Evolutionary conservation across 2,113 vertebrate species (phyloP), one percentile per base, ranked within the genome.

Genomic region (Sinocyclocheilus rhinocerous): DNA sequence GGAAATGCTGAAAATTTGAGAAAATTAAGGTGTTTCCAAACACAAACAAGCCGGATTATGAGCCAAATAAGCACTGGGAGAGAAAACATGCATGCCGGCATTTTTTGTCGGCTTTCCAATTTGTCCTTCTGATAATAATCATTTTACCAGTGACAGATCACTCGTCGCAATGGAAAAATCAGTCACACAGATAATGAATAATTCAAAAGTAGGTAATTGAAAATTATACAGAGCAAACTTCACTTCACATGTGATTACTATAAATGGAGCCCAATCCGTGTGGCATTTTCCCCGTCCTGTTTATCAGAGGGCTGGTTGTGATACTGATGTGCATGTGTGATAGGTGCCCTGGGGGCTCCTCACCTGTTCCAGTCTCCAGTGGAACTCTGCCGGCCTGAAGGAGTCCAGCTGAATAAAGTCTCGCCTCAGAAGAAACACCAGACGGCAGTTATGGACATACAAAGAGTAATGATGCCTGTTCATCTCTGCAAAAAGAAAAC

Each of bases 351-450:
- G 9, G 36, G n/a, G 63, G 61, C 26, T 10, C 26, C 92, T 86
- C 93, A 99, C 98, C 98, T 99, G 98, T 90, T 99, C 97, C 69
- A 98, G 95, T 87, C 98, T 99, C 98, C 98, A 99, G 94, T 99
- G 98, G 92, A 99, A 99, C 92, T 99, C 98, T 0, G 97, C 97
- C 0, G 97, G 98, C 87, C 97, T 96, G 85, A 99, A 98, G 78
- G 97, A 97, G 93, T 99, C 97, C 0, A 96, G 96, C 87, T 96
- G 97, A 83, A 97, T 96, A 75, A 98, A 98, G 92, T 99, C 98
- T 90, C 97, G 96, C 50, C 98, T 94, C 90, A 99, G 91, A 90
- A 99, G 95, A 89, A 99, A 97, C 16, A 99, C 98, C 15, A 99
- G 92, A 1, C 97, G 96, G 88, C 98, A 99, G 93, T 99, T 99